Percentiles rank a stretch among this genome's conserved stretches.
Conservation (phyloP, 2,888 invertebrate genomes). For the Bedellia somnulentella region DNA sequence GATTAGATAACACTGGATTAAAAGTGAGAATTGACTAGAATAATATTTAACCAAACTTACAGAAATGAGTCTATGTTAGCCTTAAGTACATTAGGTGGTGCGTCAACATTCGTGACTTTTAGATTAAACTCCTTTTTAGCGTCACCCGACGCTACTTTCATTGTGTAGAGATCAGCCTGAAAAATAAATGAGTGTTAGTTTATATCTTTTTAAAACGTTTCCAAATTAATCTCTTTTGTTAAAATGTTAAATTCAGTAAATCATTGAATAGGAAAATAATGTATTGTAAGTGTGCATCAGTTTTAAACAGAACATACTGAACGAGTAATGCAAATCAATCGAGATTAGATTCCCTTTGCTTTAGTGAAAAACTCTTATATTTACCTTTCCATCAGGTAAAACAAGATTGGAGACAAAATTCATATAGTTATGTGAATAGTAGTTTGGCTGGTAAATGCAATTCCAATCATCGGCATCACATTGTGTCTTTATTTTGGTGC, state of each 20-base stretch:
- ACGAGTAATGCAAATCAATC: too few relatives aligned
- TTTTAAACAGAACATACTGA: too few relatives aligned
- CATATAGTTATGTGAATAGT: conserved; percentile 91
- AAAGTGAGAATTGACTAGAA: too few relatives aligned
- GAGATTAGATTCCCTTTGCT: too few relatives aligned
- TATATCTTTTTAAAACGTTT: too few relatives aligned
- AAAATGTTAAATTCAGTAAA: too few relatives aligned
- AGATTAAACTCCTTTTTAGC: conserved; percentile 76
- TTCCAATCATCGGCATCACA: conserved; percentile 71
- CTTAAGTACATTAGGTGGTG: conserved; percentile 61
- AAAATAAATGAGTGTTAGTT: conserved; percentile 7
- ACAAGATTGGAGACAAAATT: conserved; percentile 85
- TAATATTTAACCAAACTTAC: too few relatives aligned
- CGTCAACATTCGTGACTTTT: conserved; percentile 65
- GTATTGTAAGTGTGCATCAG: too few relatives aligned
- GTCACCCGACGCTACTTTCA: conserved; percentile 74
- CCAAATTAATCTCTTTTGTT: too few relatives aligned
- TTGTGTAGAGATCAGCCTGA: conserved; percentile 77
- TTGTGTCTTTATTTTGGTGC: conserved; percentile 68
- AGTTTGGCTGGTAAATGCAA: conserved; percentile 80
- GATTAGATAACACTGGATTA: not conserved
- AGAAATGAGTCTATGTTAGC: conserved; percentile 63
- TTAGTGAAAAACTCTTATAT: conserved; percentile 5
- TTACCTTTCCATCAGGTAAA: conserved; percentile 57
- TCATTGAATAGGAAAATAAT: too few relatives aligned